A percentile compares a stretch with the other conserved stretches of the same genome.
phyloP scores from a whole-genome alignment of 2,113 vertebrate species.

The Myanophis thanlyinensis region DNA sequence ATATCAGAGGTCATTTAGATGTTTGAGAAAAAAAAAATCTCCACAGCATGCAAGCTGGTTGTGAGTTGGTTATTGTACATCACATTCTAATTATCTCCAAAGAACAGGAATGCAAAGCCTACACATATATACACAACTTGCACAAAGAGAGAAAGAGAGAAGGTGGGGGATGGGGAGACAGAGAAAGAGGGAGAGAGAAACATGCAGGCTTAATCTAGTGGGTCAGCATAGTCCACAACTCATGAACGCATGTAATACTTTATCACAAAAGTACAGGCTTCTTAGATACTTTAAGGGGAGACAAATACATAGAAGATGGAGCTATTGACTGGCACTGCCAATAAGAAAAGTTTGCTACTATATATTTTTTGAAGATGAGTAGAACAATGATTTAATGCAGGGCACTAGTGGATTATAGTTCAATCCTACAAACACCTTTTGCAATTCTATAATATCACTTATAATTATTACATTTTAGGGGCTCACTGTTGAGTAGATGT shows the following conservation, averaged over 20 bases:
- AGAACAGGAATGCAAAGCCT: neutral
- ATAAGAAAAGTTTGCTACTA: neutral
- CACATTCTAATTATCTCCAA: neutral
- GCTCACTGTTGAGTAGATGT: neutral
- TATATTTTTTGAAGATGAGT: neutral
- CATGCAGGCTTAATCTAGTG: neutral
- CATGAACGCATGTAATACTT: neutral
- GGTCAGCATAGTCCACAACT: neutral
- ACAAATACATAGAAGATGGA: neutral
- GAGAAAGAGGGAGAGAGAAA: neutral
- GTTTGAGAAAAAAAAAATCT: neutral
- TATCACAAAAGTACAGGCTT: neutral
- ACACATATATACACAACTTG: too few species aligned
- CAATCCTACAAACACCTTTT: neutral
- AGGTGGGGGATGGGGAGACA: fast-evolving
- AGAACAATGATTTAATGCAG: neutral
- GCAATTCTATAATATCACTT: neutral
- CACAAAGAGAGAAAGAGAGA: too few species aligned
- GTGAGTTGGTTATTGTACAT: neutral
- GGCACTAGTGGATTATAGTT: neutral
- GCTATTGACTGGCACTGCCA: neutral
- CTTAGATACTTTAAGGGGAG: neutral
- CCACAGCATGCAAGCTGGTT: neutral
- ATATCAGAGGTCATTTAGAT: neutral
- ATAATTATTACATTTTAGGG: neutral